Evolutionary conservation across 2,113 vertebrate genomes (phyloP).

Genomic region (Plectropomus leopardus): DNA sequence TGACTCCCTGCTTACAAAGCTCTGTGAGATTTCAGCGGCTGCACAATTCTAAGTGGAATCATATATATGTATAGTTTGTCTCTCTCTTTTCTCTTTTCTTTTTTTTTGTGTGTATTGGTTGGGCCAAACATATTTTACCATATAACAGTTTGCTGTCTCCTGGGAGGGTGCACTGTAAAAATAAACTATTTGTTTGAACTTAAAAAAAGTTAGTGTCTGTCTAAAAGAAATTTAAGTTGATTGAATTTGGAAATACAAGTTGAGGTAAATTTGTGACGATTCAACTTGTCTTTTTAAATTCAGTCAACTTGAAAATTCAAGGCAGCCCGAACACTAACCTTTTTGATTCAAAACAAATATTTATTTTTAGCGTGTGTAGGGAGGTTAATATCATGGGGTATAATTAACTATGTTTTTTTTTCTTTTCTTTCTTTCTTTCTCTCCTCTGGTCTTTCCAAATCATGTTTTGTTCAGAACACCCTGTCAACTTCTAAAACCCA

Average conservation of each 20-base stretch:
- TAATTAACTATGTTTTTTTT: not conserved
- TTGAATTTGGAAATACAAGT: no score
- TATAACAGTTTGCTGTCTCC: not conserved
- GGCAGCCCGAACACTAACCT: no score
- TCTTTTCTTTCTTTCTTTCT: not conserved
- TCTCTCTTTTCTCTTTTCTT: slow-evolving; percentile 18
- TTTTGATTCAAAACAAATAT: no score
- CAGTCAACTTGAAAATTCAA: no score
- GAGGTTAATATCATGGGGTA: not conserved
- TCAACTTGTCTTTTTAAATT: no score
- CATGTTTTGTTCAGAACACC: not conserved
- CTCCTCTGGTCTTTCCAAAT: slow-evolving; percentile 33
- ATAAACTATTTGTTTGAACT: no score
- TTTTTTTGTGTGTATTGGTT: slow-evolving; percentile 11
- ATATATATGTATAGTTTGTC: not conserved
- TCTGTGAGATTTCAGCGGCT: slow-evolving; percentile 45
- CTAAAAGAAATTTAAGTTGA: no score
- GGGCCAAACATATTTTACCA: slow-evolving; percentile 47
- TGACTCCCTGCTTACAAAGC: not conserved
- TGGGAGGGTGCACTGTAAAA: no score
- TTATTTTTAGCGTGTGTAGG: no score
- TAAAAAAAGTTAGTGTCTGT: no score
- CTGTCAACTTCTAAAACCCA: not conserved
- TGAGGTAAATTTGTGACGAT: no score
- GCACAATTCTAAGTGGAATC: slow-evolving; percentile 13